phyloP scores from a whole-genome alignment of 2,113 vertebrate species.

The Egretta garzetta region DNA sequence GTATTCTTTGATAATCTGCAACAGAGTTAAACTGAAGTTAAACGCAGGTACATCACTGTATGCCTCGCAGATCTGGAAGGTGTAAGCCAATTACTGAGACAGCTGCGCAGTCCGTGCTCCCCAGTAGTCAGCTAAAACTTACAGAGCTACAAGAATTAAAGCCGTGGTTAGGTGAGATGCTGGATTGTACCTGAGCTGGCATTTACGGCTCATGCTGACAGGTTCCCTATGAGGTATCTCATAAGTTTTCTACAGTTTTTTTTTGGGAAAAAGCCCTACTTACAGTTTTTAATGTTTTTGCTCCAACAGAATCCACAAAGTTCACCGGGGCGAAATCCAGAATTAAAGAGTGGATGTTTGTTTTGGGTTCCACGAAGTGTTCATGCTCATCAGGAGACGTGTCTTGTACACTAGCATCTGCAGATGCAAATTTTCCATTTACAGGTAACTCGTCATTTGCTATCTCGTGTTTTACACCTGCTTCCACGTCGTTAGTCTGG shows the following conservation, averaged over 20 bases:
- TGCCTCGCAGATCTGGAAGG: background rate
- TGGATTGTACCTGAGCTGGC: background rate
- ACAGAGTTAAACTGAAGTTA: slow-evolving; percentile 60
- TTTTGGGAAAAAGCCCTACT: background rate
- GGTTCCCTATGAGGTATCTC: background rate
- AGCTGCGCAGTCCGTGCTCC: background rate
- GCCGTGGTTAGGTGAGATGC: background rate
- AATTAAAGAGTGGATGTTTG: slow-evolving; percentile 82
- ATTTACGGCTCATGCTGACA: background rate
- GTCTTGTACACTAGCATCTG: slow-evolving; percentile 1
- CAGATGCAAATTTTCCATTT: slow-evolving; percentile 76
- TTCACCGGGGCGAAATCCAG: slow-evolving; percentile 89
- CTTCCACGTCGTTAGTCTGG: slow-evolving; percentile 73
- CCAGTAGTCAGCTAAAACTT: background rate
- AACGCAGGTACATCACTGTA: background rate
- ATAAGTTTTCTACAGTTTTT: background rate
- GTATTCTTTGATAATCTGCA: slow-evolving; percentile 91
- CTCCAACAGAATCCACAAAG: slow-evolving; percentile 95
- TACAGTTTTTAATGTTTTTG: slow-evolving; percentile 90
- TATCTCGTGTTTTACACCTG: slow-evolving; percentile 80
- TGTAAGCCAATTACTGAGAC: background rate
- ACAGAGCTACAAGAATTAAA: background rate
- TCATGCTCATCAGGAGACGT: slow-evolving; percentile 73
- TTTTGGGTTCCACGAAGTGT: slow-evolving; percentile 75
- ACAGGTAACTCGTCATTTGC: slow-evolving; percentile 64